Percentiles rank a stretch among this genome's conserved stretches.
Evolutionary conservation across 2,113 vertebrate genomes (phyloP).

Genomic region (Neotragus moschatus): DNA sequence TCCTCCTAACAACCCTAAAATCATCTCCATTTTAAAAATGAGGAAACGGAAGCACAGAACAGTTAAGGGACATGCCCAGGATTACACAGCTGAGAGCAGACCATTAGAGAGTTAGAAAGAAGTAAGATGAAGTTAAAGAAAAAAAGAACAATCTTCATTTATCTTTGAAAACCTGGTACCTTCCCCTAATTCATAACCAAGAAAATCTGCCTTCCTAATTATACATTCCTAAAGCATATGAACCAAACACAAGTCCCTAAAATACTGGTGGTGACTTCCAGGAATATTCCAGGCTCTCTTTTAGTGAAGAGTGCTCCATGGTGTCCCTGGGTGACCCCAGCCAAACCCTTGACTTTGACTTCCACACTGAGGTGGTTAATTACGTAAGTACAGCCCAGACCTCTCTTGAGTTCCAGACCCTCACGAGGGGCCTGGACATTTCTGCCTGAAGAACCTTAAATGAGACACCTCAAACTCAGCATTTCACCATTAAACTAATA

Average conservation of each 20-base stretch:
- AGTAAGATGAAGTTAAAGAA: not conserved
- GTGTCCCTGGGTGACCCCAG: not conserved
- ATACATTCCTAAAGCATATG: not conserved
- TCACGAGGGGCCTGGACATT: not conserved
- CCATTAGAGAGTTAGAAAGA: not conserved
- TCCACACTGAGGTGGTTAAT: not conserved
- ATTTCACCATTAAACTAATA: not conserved
- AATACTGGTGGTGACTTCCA: not conserved
- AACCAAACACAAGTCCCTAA: not conserved
- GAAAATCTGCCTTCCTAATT: not conserved
- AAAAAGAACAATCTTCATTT: not conserved
- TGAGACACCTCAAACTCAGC: not conserved
- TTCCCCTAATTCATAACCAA: not conserved
- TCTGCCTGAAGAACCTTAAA: not conserved
- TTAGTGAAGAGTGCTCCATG: not conserved
- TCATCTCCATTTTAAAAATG: not conserved
- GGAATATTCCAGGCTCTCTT: not conserved
- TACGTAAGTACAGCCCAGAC: not conserved
- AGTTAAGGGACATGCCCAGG: not conserved
- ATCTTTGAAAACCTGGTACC: conserved; percentile 3
- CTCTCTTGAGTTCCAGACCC: not conserved
- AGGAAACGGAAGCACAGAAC: not conserved
- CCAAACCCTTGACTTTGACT: not conserved
- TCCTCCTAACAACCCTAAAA: not conserved
- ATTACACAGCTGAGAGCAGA: not conserved